Percentiles rank a stretch among this genome's conserved stretches.
phyloP scores from a whole-genome alignment of 2,113 vertebrate genomes.

The Phyllostomus hastatus region DNA sequence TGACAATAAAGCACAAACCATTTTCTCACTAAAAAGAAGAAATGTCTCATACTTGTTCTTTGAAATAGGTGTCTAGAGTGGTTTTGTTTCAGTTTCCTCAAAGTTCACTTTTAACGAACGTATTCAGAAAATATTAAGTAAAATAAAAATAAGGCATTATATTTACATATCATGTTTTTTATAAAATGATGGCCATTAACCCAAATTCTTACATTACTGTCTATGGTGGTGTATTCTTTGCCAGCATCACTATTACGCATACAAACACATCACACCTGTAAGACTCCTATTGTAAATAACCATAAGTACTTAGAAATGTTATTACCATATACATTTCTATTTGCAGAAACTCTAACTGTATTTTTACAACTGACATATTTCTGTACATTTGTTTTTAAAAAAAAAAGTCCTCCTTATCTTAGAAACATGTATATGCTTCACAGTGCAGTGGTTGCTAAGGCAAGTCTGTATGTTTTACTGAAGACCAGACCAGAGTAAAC shows the following conservation, averaged over 20 bases:
- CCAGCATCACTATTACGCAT: neutral
- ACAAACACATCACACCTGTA: neutral
- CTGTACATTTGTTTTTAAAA: conserved; percentile 59
- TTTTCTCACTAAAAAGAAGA: neutral
- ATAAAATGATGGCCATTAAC: neutral
- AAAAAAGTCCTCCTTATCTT: conserved; percentile 63
- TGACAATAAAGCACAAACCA: neutral
- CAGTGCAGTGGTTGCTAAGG: conserved; percentile 73
- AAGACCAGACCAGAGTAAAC: conserved; percentile 76
- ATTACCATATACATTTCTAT: neutral
- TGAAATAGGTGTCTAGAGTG: neutral
- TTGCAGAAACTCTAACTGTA: conserved; percentile 32
- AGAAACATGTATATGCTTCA: conserved; percentile 65
- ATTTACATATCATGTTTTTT: neutral
- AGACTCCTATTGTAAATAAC: neutral
- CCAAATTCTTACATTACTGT: neutral
- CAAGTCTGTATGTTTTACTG: conserved; percentile 72
- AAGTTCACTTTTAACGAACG: neutral
- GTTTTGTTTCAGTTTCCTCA: neutral
- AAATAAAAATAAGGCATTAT: neutral
- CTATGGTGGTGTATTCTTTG: neutral
- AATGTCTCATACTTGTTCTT: neutral
- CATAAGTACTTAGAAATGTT: neutral
- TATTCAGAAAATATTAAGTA: neutral
- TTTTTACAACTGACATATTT: conserved; percentile 52